Percentiles rank a stretch among this genome's conserved stretches.
phyloP scores from a whole-genome alignment of 2,113 vertebrate species.

The Tachuris rubrigastra region DNA sequence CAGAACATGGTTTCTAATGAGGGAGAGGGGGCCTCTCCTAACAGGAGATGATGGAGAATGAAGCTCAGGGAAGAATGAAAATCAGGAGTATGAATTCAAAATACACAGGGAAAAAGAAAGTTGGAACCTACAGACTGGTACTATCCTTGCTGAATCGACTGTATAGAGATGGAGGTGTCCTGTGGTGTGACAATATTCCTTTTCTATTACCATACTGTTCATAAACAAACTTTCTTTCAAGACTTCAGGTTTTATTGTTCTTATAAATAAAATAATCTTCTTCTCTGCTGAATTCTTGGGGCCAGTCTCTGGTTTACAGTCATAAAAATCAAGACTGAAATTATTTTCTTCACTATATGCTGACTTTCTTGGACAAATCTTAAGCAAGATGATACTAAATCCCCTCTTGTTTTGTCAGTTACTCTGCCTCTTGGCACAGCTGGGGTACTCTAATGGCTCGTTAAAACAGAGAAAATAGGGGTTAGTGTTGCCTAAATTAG shows the following conservation, averaged over 20 bases:
- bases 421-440: background rate
- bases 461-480: background rate
- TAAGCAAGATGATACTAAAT: background rate
- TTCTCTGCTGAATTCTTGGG: background rate
- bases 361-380: background rate
- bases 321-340: background rate
- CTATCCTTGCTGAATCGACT: background rate
- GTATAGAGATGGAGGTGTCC: background rate
- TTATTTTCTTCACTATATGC: background rate
- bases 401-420: background rate
- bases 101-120: background rate
- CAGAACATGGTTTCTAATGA: background rate
- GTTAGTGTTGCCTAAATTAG: background rate
- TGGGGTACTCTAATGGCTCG: background rate
- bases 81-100: background rate
- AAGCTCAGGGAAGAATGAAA: background rate
- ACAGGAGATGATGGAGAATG: background rate
- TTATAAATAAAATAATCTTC: background rate
- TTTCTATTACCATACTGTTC: background rate
- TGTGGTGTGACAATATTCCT: fast-evolving
- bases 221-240: background rate
- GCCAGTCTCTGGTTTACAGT: background rate
- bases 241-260: background rate
- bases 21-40: background rate
- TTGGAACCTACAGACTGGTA: background rate